Percentiles rank a stretch among this genome's conserved stretches.
These are phyloP conservation scores for Tachystola acroxantha DNA, from an alignment of 2,888 invertebrate genomes.

Conservation along the genomic window DNA sequence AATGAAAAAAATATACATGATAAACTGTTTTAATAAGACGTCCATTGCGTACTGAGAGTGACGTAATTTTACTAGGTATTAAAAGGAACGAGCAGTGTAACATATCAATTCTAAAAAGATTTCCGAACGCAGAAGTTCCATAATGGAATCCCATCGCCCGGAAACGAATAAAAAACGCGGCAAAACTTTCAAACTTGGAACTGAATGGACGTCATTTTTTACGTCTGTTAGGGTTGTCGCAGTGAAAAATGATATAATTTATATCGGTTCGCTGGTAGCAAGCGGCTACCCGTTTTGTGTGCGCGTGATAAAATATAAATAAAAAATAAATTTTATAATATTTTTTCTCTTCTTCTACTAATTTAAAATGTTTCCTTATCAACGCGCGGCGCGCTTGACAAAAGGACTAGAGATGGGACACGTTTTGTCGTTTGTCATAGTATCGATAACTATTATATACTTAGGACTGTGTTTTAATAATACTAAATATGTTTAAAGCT, in stretches of 20 bases:
- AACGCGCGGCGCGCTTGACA: conserved; percentile 71
- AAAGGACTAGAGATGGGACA: conserved; percentile 50
- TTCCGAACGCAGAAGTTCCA: conserved; percentile 28
- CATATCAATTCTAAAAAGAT: conserved; percentile 9
- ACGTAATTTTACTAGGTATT: not conserved
- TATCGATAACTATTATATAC: too few species aligned
- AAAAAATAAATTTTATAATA: conserved; percentile 65
- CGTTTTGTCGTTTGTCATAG: conserved; percentile 3
- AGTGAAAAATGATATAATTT: conserved; percentile 78
- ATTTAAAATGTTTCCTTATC: conserved; percentile 78
- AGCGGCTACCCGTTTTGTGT: conserved; percentile 76
- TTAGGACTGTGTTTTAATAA: too few species aligned
- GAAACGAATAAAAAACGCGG: conserved; percentile 76
- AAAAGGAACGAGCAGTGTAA: conserved; percentile 8
- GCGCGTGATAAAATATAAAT: conserved; percentile 70
- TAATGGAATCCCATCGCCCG: conserved; percentile 68
- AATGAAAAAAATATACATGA: not conserved
- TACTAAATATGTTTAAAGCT: too few species aligned
- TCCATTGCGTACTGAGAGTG: not conserved
- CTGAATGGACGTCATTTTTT: conserved; percentile 76
- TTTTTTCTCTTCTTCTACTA: conserved; percentile 72
- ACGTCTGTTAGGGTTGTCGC: conserved; percentile 74
- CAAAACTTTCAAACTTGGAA: conserved; percentile 71
- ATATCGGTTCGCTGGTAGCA: conserved; percentile 66
- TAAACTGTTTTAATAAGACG: not conserved